A percentile compares a stretch with the other conserved stretches of the same genome.
Evolutionary conservation across 2,888 invertebrate genomes (phyloP).

Genomic region (Gymnocheta viridis): DNA sequence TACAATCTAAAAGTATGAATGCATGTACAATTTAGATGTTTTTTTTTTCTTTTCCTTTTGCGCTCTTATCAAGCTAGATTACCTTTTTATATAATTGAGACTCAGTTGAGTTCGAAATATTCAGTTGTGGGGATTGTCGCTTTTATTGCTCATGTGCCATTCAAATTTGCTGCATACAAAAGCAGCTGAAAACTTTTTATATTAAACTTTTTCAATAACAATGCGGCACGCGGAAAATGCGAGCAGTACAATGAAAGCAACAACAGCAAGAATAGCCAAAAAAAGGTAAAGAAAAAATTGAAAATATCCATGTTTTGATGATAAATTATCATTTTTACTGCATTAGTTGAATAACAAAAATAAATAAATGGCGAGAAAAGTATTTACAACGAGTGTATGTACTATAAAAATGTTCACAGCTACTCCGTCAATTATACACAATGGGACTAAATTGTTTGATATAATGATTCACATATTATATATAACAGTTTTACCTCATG

Average conservation of each 20-base stretch:
- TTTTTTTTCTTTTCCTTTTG: not conserved
- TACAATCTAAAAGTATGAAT: not conserved
- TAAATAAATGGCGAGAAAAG: slow-evolving; percentile 8
- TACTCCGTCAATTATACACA: not conserved
- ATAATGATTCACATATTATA: not conserved
- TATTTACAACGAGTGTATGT: slow-evolving; percentile 11
- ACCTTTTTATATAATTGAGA: slow-evolving; percentile 15
- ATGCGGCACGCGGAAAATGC: slow-evolving; percentile 47
- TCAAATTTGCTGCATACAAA: slow-evolving; percentile 41
- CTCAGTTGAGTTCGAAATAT: slow-evolving; percentile 3
- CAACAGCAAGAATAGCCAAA: slow-evolving; percentile 48
- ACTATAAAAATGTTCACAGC: not conserved
- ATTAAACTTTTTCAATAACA: slow-evolving; percentile 56
- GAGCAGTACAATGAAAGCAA: not conserved
- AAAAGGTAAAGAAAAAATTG: slow-evolving; percentile 37
- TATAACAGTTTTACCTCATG: no score
- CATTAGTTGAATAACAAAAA: slow-evolving; percentile 57
- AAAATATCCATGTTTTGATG: slow-evolving; percentile 73
- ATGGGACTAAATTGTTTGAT: not conserved
- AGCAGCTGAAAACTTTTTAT: slow-evolving; percentile 28
- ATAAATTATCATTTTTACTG: slow-evolving; percentile 79
- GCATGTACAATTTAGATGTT: not conserved
- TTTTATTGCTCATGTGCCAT: slow-evolving; percentile 37
- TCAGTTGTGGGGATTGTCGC: slow-evolving; percentile 12
- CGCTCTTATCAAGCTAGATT: slow-evolving; percentile 50